A percentile compares a stretch with the other conserved stretches of the same genome.
phyloP scores from a whole-genome alignment of 37 sponge, comb jelly and placozoan species.

The Halisarca cf. caerulea region DNA sequence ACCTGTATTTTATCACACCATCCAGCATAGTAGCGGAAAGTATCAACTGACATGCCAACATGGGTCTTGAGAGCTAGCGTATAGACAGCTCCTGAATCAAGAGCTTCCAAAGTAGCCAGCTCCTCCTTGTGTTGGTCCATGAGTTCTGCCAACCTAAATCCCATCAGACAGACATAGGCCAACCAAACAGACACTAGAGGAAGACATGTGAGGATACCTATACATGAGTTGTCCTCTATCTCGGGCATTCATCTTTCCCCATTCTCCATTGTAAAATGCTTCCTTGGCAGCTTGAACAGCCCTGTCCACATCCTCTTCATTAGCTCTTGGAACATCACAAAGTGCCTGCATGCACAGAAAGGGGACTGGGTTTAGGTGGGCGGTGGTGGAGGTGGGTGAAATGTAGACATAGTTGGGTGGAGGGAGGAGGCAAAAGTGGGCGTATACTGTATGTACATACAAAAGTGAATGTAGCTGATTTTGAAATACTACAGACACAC shows the following conservation, averaged over 20 bases:
- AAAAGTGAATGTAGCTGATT: too few relatives aligned
- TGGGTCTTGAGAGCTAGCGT: slow-evolving; percentile 95
- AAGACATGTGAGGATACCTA: too few relatives aligned
- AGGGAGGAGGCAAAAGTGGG: too few relatives aligned
- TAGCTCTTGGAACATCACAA: slow-evolving; percentile 60
- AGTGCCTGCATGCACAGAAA: slow-evolving; percentile 62
- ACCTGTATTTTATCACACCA: slow-evolving; percentile 98
- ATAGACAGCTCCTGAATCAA: slow-evolving; percentile 95
- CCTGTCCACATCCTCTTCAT: slow-evolving; percentile 73
- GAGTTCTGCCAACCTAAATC: slow-evolving; percentile 83
- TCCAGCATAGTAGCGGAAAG: slow-evolving; percentile 94
- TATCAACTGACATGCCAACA: slow-evolving; percentile 93
- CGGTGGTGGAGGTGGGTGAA: too few relatives aligned
- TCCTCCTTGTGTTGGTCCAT: slow-evolving; percentile 94
- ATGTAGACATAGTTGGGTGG: too few relatives aligned
- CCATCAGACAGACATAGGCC: not conserved
- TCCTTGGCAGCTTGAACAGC: slow-evolving; percentile 87
- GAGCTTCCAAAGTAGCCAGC: slow-evolving; percentile 85
- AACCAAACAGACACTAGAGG: too few relatives aligned
- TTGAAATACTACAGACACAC: slow-evolving; percentile 16
- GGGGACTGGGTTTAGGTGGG: too few relatives aligned
- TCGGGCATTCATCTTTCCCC: slow-evolving; percentile 93
- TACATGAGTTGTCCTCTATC: slow-evolving; percentile 86
- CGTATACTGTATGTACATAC: too few relatives aligned
- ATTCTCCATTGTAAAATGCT: slow-evolving; percentile 82